Base-by-base conservation (phyloP, 64 coral and sea anemone species). In the Orbicella faveolata region DNA sequence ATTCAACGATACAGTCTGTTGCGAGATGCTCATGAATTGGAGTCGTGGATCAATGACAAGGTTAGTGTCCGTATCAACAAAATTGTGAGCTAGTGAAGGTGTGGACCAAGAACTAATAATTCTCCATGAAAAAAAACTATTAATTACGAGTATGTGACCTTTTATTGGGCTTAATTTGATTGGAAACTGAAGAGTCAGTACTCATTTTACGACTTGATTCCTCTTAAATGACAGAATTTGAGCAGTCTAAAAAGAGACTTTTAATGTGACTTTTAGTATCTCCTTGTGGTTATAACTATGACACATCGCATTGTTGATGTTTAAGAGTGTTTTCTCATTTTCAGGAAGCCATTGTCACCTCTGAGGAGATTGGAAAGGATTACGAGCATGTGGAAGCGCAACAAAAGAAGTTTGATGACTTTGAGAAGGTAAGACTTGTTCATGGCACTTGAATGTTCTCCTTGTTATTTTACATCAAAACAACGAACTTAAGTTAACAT, bases 31-130 rank as follows among this genome's bases (percentile, higher is more conserved):
- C 97, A 99, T 57, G 97, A 99, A 35, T 68, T 99, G 23, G 97
- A 99, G 79, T 99, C 97, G 1, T 99, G 97, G 97, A 99, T 99
- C 88, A 99, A 99, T 88, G 97, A 99, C 67, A 99, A 99, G 97
- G 97, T 99, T 75, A 16, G 86, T 59, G 55, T 59, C 7, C 7
- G 44, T 59, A 59, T 59, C 55, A 59, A 59, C 11, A 59, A 59
- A 59, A 59, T 59, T 16, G 10, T 59, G 55, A 48, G 44, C 44
- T 48, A 48, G 44, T 48, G 5, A 6, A 48, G 44, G 44, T 6
- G 5, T 48, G 44, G 5, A 48, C 44, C 44, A 48, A 48, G 44
- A 48, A 48, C 44, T 6, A 48, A 48, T 48, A 48, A 48, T 48
- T 48, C 7, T 48, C 44, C 7, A 48, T 30, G 55, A 0, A 0